These are phyloP conservation scores for Agonopterix arenella DNA, from an alignment of 2,888 invertebrate species.

Conservation along the genomic window DNA sequence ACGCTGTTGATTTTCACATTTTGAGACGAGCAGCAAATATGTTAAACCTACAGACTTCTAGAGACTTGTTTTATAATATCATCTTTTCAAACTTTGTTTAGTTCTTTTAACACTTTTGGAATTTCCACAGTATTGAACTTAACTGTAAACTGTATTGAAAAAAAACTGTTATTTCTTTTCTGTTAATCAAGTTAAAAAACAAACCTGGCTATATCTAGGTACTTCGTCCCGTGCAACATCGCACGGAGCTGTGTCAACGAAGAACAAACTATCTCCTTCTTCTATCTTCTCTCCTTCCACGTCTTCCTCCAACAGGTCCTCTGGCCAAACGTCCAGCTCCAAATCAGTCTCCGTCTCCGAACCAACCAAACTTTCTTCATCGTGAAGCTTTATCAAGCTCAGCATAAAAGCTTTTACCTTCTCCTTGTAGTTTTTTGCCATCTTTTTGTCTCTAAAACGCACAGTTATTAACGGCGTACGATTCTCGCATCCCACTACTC, in stretches of 20 bases:
- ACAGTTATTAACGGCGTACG: conserved; percentile 60
- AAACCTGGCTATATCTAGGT: conserved; percentile 57
- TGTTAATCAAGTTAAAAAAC: background rate
- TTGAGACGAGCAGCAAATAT: too few species aligned
- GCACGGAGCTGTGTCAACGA: conserved; percentile 59
- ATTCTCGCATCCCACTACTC: conserved; percentile 57
- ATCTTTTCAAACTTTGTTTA: too few species aligned
- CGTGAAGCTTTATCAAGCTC: conserved; percentile 51
- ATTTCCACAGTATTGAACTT: too few species aligned
- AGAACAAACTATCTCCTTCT: conserved; percentile 48
- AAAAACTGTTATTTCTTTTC: too few species aligned
- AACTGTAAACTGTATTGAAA: background rate
- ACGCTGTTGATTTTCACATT: too few species aligned
- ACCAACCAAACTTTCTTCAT: conserved; percentile 26
- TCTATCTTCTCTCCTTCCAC: conserved; percentile 17
- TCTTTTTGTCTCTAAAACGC: conserved; percentile 56
- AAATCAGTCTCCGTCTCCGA: conserved; percentile 51
- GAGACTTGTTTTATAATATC: too few species aligned
- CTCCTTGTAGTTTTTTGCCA: conserved; percentile 60
- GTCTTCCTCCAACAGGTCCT: conserved; percentile 38
- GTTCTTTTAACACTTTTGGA: too few species aligned
- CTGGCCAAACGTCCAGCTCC: conserved; percentile 60
- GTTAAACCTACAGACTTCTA: too few species aligned
- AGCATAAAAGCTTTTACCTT: conserved; percentile 66
- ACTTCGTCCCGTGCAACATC: conserved; percentile 29